Percentiles rank a stretch among this genome's conserved stretches.
These are phyloP conservation scores for Aromia moschata DNA, from an alignment of 2,888 invertebrate species.

Conservation along the genomic window DNA sequence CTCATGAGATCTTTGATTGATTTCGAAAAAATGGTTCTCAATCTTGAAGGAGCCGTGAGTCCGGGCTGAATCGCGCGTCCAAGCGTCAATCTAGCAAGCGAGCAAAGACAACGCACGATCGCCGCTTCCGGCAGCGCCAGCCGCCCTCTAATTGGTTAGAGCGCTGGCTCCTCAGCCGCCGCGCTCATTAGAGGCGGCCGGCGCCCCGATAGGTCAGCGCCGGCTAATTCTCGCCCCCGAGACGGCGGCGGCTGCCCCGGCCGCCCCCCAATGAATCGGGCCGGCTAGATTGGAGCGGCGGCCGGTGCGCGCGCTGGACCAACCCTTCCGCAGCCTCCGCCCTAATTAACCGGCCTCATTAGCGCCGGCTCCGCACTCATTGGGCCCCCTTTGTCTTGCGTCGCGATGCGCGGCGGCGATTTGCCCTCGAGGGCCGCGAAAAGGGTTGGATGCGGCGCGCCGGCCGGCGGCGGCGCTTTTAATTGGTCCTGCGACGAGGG, in stretches of 20 bases:
- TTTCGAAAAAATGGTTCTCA: no score
- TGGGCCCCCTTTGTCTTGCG: conserved; percentile 40
- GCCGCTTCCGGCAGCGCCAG: conserved; percentile 34
- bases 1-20: no score
- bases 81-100: no score
- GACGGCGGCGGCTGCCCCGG: conserved; percentile 46
- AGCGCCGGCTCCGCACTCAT: conserved; percentile 43
- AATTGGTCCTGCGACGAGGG: no score
- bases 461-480: not conserved
- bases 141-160: conserved; percentile 40
- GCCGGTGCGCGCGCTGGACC: conserved; percentile 60
- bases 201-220: conserved; percentile 46
- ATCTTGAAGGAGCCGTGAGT: no score
- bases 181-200: conserved; percentile 42
- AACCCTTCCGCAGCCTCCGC: conserved; percentile 61
- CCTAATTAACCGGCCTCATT: conserved; percentile 60
- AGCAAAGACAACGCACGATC: conserved; percentile 11
- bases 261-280: conserved; percentile 62
- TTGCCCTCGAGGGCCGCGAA: conserved; percentile 16
- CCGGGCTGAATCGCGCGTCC: no score
- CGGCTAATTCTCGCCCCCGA: conserved; percentile 48
- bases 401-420: conserved; percentile 28
- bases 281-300: conserved; percentile 62
- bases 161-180: no score
- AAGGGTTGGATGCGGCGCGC: conserved; percentile 30